These are phyloP conservation scores for Ellobium chinense DNA, from an alignment of 2,888 invertebrate species.

Conservation along the genomic window DNA sequence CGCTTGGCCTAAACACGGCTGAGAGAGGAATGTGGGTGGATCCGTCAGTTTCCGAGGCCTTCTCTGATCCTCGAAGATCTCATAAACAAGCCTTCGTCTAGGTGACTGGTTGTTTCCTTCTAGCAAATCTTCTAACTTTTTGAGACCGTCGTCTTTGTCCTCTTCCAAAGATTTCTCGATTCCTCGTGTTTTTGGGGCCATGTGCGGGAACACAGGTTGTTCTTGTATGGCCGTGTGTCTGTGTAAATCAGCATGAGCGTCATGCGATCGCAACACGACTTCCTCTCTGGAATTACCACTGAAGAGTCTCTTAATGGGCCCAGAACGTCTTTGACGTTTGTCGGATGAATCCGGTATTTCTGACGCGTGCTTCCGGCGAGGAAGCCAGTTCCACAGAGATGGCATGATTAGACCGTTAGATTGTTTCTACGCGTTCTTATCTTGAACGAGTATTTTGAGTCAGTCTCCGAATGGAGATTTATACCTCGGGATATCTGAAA, in stretches of 20 bases:
- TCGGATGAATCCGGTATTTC: neutral
- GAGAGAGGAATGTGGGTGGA: neutral
- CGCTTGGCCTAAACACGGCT: neutral
- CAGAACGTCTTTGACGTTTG: neutral
- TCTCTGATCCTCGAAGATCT: neutral
- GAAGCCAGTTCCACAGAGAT: constrained; percentile 2
- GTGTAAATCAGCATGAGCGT: neutral
- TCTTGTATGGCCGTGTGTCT: neutral
- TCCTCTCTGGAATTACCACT: neutral
- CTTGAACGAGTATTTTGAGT: too few relatives aligned
- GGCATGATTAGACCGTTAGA: neutral
- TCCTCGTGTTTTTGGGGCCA: neutral
- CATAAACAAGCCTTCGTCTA: neutral
- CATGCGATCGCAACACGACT: neutral
- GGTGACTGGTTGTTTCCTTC: neutral
- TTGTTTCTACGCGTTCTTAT: too few relatives aligned
- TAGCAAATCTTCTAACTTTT: neutral
- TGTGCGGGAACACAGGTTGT: neutral
- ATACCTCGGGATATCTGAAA: too few relatives aligned
- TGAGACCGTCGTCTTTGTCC: neutral
- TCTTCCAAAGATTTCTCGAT: neutral
- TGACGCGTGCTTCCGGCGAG: neutral
- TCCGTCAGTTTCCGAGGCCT: neutral
- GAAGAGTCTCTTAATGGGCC: neutral
- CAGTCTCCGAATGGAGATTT: too few relatives aligned